Evolutionary conservation across 2,113 vertebrate genomes (phyloP).

Genomic region (Oreotrochilus melanogaster): DNA sequence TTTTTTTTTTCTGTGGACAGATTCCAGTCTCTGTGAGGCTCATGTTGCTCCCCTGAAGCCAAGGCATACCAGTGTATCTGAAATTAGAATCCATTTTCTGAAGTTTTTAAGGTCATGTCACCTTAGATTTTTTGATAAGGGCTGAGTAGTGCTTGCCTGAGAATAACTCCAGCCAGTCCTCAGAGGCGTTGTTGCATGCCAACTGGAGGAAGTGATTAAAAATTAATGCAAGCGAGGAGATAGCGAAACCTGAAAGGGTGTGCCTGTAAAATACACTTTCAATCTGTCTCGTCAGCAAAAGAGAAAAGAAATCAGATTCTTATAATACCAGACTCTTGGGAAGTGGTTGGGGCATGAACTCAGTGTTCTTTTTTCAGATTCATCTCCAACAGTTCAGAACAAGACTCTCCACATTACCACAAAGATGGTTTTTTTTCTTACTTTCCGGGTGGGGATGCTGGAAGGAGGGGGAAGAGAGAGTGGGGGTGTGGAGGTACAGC

Average conservation of each 20-base stretch:
- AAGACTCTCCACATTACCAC: neutral
- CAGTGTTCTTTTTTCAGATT: neutral
- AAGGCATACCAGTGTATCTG: neutral
- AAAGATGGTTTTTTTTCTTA: neutral
- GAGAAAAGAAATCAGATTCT: conserved; percentile 52
- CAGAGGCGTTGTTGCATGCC: conserved; percentile 64
- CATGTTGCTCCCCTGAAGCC: neutral
- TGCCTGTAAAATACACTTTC: conserved; percentile 82
- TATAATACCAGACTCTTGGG: conserved; percentile 56
- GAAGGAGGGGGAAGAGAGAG: neutral
- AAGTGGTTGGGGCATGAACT: conserved; percentile 64
- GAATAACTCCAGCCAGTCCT: conserved; percentile 17
- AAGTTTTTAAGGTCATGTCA: conserved; percentile 56
- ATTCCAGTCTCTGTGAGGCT: neutral
- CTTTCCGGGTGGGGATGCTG: neutral
- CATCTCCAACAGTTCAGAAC: neutral
- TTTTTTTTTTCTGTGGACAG: neutral
- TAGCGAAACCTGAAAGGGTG: conserved; percentile 87
- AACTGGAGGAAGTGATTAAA: conserved; percentile 87
- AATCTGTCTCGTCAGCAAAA: conserved; percentile 81
- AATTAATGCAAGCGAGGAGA: conserved; percentile 86
- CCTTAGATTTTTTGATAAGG: conserved; percentile 37
- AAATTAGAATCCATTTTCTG: conserved; percentile 11
- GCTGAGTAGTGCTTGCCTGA: neutral
- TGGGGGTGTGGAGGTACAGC: neutral